Percentiles rank a stretch among this genome's conserved stretches.
These are phyloP conservation scores for Eucriotettix oculatus DNA, from an alignment of 2,888 invertebrate genomes.

Conservation along the genomic window DNA sequence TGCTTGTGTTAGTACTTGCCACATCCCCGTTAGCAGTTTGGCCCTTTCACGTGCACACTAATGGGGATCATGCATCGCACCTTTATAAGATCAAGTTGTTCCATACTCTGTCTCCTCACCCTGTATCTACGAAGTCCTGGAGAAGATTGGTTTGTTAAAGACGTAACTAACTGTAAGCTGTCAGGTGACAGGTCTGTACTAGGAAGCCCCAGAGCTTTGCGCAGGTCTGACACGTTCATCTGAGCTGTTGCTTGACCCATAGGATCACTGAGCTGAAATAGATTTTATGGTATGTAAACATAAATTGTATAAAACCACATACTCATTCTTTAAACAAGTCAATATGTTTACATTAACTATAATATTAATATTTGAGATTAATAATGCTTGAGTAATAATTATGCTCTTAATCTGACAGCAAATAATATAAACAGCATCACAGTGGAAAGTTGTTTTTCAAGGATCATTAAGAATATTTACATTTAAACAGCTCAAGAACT, in stretches of 20 bases:
- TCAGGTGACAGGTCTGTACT: constrained; percentile 26
- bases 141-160: constrained; percentile 14
- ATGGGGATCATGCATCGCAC: constrained; percentile 1
- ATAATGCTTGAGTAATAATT: no score
- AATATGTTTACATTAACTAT: no score
- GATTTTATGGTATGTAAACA: no score
- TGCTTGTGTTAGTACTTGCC: background rate
- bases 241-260: constrained; percentile 87
- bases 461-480: no score
- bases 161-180: constrained; percentile 18
- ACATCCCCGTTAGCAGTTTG: background rate
- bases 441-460: no score
- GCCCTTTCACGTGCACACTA: background rate
- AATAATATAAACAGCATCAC: no score
- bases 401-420: no score
- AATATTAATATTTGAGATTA: no score
- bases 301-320: no score
- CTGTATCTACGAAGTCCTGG: constrained; percentile 29
- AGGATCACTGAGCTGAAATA: constrained; percentile 57
- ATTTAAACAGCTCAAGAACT: no score
- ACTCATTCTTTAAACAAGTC: no score
- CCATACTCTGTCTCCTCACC: constrained; percentile 87
- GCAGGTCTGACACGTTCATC: constrained; percentile 79
- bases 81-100: constrained; percentile 43
- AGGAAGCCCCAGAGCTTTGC: constrained; percentile 63